Evolutionary conservation across 2,797 vertebrate genomes (phyloP).

Genomic region (Silurus lanzhouensis): DNA sequence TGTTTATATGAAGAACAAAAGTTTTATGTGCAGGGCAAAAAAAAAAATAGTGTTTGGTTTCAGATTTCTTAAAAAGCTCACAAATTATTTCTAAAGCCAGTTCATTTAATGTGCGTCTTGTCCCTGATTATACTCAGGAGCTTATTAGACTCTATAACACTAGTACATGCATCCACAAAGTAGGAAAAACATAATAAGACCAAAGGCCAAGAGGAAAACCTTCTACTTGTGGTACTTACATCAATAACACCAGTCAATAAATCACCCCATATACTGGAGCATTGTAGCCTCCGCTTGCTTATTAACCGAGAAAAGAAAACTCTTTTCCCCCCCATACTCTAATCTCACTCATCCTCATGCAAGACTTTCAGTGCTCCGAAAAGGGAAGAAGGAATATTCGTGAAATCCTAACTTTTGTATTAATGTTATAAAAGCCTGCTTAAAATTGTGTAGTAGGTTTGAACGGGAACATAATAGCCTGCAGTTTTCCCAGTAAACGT

Average conservation of each 20-base stretch:
- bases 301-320: neutral
- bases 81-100: neutral
- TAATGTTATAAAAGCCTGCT: neutral
- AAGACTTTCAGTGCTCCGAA: neutral
- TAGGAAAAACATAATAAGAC: constrained; percentile 1
- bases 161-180: constrained; percentile 11
- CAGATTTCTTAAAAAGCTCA: neutral
- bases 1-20: constrained; percentile 2
- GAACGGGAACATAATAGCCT: neutral
- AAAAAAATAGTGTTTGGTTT: neutral
- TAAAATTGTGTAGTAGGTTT: neutral
- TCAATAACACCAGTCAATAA: constrained; percentile 18
- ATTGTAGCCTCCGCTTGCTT: constrained; percentile 8
- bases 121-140: neutral
- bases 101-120: constrained; percentile 9
- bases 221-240: constrained; percentile 19
- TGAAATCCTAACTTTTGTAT: neutral
- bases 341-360: neutral
- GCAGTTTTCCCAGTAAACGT: neutral
- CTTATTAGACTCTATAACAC: constrained; percentile 11
- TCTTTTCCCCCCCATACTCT: neutral
- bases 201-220: neutral
- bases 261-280: constrained; percentile 1
- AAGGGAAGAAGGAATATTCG: neutral
- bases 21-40: neutral